Evolutionary conservation across 2,888 invertebrate genomes (phyloP), one percentile per base, ranked within the genome.

Genomic region (Nomada flava): DNA sequence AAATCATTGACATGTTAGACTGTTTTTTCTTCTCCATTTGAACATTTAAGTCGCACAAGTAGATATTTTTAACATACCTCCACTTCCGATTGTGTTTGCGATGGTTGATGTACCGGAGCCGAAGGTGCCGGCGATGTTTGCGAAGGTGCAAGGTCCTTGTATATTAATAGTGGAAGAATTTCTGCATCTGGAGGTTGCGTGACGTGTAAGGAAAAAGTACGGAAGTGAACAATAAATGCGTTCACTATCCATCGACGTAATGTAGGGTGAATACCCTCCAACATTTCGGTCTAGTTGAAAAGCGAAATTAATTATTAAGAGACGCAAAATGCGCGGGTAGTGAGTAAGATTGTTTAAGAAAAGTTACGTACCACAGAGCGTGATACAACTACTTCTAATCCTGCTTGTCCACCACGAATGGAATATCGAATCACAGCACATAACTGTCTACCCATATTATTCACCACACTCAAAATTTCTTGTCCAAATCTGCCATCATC

Each of bases 381-480:
- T 53, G 92, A 90, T 23, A 93, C 91, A 18, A 94, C 89, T 60
- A 90, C 85, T 82, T 94, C 94, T 2, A 95, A 92, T 50, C 93
- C 94, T n/a, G 90, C 89, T 72, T 93, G 92, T 15, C 94, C 94
- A 75, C 93, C 93, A n/a, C 84, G 82, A 75, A 92, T 70, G n/a
- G 84, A 88, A 65, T 89, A 88, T 23, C 90, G 90, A 36, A 93
- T 76, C 20, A 91, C 85, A n/a, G 75, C 65, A 70, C 84, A 89
- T 20, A 91, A 72, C 71, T 91, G 82, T 44, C 83, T 82, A 64
- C 83, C 85, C 57, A 91, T 76, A 53, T 79, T 86, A 60, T 76
- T 86, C 11, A 90, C 52, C 15, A 87, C 89, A 15, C 63, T 68
- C n/a, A 84, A 15, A 36, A 73, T 77, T 55, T 84, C 87, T 78